Evolutionary conservation across 2,888 invertebrate genomes (phyloP), one percentile per base, ranked within the genome.

Genomic region (Scaptomyza tumidula): DNA sequence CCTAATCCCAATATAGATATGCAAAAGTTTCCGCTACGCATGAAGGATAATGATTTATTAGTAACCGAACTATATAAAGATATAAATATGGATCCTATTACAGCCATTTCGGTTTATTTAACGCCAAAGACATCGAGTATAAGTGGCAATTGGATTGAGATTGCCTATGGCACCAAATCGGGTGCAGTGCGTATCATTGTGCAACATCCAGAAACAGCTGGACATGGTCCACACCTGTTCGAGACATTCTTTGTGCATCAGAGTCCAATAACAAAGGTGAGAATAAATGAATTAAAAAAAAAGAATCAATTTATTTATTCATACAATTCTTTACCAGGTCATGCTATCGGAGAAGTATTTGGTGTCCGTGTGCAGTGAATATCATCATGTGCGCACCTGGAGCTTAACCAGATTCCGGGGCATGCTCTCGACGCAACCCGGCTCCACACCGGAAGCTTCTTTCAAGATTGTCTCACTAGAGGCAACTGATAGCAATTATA

Each of bases 141-240:
- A 64, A 98, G 98, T 92, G 99, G 99, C 46, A 99, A 99, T 93
- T 99, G 99, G 99, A 98, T 99, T 89, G 99, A 99, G 93, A 99
- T 99, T 86, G 99, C 99, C 0, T 99, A 99, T 92, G 99, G 99
- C 3, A 99, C 99, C 0, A 96, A 96, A 78, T 97, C 97, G 16
- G 99, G 99, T 2, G 97, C 97, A 0, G 99, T 99, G 16, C 94
- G 99, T 33, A 98, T 99, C 1, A 99, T 99, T 65, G 99, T 99
- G 0, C 99, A 99, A 89, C 99, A 99, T 92, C 99, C 99, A 2
- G 99, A 99, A 93, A 99, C 99, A 0, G 98, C 99, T 2, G 99
- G 99, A 0, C 98, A 99, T 90, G 98, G 98, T 0, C 99, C 99
- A 3, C 99, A 99, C 92, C 93, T 99, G 41, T 99, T 99, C 93